Percentiles rank a stretch among this genome's conserved stretches.
Conservation (phyloP, 2,888 invertebrate genomes). For the Melikaiella ostensackeni region DNA sequence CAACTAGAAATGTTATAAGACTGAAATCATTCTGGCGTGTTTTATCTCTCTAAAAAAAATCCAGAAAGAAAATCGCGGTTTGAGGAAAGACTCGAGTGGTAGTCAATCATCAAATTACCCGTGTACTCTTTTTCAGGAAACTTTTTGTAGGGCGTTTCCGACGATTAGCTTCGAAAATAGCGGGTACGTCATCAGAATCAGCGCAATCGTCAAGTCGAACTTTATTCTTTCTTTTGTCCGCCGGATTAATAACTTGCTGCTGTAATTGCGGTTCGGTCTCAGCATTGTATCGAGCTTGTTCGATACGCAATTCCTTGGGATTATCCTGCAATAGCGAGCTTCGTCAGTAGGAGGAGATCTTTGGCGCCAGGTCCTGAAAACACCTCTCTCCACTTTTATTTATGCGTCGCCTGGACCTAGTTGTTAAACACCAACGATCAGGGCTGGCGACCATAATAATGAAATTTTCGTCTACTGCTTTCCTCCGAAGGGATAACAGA, state of each 20-base stretch:
- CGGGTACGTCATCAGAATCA: neutral
- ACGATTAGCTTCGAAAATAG: neutral
- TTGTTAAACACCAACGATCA: slow-evolving; percentile 16
- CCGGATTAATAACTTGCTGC: slow-evolving; percentile 14
- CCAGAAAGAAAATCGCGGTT: neutral
- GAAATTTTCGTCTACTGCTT: neutral
- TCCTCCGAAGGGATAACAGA: slow-evolving; percentile 5
- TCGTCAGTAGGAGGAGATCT: neutral
- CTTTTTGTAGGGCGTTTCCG: neutral
- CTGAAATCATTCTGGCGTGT: too few relatives aligned
- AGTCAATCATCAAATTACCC: slow-evolving; percentile 5
- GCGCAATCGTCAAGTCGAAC: slow-evolving; percentile 4
- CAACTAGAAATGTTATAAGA: too few relatives aligned
- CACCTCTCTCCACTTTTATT: slow-evolving; percentile 15
- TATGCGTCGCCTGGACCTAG: slow-evolving; percentile 9
- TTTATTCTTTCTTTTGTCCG: neutral
- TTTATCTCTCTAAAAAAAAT: neutral
- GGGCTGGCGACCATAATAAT: slow-evolving; percentile 18
- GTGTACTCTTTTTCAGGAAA: neutral
- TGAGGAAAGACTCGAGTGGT: neutral
- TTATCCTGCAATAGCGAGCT: slow-evolving; percentile 5
- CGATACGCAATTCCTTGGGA: slow-evolving; percentile 20
- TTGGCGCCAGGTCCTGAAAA: slow-evolving; percentile 12
- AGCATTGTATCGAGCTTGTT: neutral
- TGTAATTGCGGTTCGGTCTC: slow-evolving; percentile 3